These are phyloP conservation scores for Penelope pileata DNA, from an alignment of 2,113 vertebrate species.

Conservation along the genomic window DNA sequence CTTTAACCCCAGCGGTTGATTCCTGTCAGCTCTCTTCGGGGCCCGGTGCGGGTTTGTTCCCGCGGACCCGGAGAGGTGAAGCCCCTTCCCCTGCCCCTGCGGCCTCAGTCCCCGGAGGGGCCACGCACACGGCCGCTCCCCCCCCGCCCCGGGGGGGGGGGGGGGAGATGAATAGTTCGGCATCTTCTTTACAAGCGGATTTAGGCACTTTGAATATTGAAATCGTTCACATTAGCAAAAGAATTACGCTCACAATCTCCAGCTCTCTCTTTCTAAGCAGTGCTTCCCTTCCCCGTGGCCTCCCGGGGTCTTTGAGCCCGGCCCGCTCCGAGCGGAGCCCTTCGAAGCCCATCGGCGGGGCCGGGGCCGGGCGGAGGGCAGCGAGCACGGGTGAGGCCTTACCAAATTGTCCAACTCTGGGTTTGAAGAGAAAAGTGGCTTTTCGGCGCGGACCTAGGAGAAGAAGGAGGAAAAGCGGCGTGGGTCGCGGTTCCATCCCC, in stretches of 20 bases:
- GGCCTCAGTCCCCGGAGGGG: slow-evolving; percentile 3
- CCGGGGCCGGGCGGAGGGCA: no score
- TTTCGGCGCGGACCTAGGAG: slow-evolving; percentile 94
- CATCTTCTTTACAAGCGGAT: slow-evolving; percentile 77
- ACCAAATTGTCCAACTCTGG: slow-evolving; percentile 99
- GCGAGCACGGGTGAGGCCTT: slow-evolving; percentile 69
- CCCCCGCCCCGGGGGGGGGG: not conserved
- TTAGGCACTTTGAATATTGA: slow-evolving; percentile 82
- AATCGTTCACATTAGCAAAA: slow-evolving; percentile 82
- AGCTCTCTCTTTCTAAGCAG: slow-evolving; percentile 67
- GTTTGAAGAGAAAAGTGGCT: slow-evolving; percentile 99
- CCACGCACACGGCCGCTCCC: not conserved
- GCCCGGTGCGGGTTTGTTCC: slow-evolving; percentile 11
- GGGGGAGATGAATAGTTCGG: slow-evolving; percentile 61
- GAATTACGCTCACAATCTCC: slow-evolving; percentile 77
- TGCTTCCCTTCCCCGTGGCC: slow-evolving; percentile 75
- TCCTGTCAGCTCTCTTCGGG: slow-evolving; percentile 32
- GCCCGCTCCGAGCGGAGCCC: slow-evolving; percentile 44
- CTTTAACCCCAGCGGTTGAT: slow-evolving; percentile 58
- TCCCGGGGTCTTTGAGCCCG: slow-evolving; percentile 61
- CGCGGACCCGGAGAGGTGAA: not conserved
- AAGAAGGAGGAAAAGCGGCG: slow-evolving; percentile 25
- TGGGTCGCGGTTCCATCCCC: not conserved
- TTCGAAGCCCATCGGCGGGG: not conserved
- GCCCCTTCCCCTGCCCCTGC: not conserved